Evolutionary conservation across 2,888 invertebrate genomes (phyloP), one percentile per base, ranked within the genome.

Genomic region (Rotaria socialis): DNA sequence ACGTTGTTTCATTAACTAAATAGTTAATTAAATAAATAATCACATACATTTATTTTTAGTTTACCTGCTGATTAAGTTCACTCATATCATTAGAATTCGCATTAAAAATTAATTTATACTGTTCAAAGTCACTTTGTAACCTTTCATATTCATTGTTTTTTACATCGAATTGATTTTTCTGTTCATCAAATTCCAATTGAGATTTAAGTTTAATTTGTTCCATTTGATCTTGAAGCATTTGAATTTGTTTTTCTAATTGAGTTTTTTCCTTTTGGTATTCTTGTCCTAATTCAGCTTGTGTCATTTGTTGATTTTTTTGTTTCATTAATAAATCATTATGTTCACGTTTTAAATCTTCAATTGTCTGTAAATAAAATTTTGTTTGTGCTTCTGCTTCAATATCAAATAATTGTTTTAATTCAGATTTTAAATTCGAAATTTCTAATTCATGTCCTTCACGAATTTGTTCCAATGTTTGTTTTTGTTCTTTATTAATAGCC

Each of bases 361-460:
- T 47, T 14, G 24, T n/a, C n/a, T 80, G 43, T 11, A 22, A 14
- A 80, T 47, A 80, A 47, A 11, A 80, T 47, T 80, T 43, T n/a
- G 47, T 47, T 47, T 80, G 80, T 24, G 80, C 80, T 47, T 43
- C n/a, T 1, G 3, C 47, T 80, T 80, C 80, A 43, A 80, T 35
- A 80, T 80, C 80, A n/a, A 47, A 47, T 47, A 80, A 24, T 11
- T 47, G 47, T 47, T 80, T 80, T 16, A 8, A 47, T 47, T 80
- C 80, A 47, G 8, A n/a, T 67, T 89, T 87, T 35, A 90, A 86
- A n/a, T 89, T 88, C 11, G 89, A 89, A 52, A 90, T 85, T 87
- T 90, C 90, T 87, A 87, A 86, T 87, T 89, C 88, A 88, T 90
- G 90, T 58, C 88, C 87, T 35, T 87, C 87, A 86, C 89, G 88